A percentile compares a stretch with the other conserved stretches of the same genome.
These are phyloP conservation scores for Sialia sialis DNA, from an alignment of 2,113 vertebrate species.

Conservation along the genomic window DNA sequence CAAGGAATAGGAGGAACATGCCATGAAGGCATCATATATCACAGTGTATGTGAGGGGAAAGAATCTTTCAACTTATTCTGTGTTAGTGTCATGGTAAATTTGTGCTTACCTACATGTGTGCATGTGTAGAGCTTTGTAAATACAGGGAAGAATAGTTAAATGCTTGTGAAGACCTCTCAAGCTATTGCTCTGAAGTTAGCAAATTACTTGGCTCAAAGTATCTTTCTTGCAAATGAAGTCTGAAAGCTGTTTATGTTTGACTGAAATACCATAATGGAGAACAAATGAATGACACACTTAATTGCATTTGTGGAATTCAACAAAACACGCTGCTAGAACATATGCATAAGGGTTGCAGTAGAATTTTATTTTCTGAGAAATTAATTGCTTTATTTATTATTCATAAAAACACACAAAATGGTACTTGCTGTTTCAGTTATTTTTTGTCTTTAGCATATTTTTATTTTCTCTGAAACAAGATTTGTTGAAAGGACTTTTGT, in stretches of 20 bases:
- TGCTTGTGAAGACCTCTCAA: background rate
- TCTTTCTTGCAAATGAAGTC: conserved; percentile 4
- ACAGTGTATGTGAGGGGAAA: background rate
- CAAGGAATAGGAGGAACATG: background rate
- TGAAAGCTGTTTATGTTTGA: conserved; percentile 47
- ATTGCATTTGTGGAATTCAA: conserved; percentile 46
- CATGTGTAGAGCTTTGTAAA: background rate
- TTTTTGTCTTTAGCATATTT: background rate
- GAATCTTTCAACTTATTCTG: background rate
- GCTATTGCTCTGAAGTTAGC: background rate
- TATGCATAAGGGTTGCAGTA: background rate
- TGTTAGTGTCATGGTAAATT: background rate
- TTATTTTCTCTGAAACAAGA: background rate
- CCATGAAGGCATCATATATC: background rate
- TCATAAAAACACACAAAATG: background rate
- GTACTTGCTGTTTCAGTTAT: background rate
- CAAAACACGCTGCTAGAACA: conserved; percentile 20
- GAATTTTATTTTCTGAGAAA: conserved; percentile 29
- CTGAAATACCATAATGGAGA: conserved; percentile 16
- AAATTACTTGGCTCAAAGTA: conserved; percentile 7
- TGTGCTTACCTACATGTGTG: background rate
- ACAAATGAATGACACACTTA: conserved; percentile 49
- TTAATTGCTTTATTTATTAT: conserved; percentile 39
- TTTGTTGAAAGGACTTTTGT: background rate
- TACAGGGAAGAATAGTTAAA: background rate